These are phyloP conservation scores for Apis florea DNA, from an alignment of 1,140 invertebrate species.

Conservation along the genomic window DNA sequence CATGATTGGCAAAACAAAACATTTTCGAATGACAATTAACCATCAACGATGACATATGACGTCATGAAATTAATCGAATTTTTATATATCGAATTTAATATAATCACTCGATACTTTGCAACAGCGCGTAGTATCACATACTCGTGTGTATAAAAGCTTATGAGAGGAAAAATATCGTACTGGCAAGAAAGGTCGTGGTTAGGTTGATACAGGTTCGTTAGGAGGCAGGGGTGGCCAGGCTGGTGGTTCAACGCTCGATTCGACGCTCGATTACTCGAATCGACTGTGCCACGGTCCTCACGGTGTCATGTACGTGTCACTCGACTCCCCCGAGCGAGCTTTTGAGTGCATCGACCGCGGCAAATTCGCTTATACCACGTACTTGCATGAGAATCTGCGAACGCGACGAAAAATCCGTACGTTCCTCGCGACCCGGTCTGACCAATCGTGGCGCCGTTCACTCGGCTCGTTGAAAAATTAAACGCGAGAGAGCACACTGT, in stretches of 20 bases:
- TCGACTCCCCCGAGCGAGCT: constrained; percentile 34
- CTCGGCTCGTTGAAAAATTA: constrained; percentile 53
- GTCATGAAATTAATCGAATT: too few relatives aligned
- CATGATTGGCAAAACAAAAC: background rate
- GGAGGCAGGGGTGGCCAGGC: background rate
- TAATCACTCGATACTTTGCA: too few relatives aligned
- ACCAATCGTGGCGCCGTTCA: constrained; percentile 57
- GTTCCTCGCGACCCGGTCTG: constrained; percentile 12
- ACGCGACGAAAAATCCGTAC: constrained; percentile 34
- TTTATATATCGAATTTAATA: too few relatives aligned
- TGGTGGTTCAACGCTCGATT: constrained; percentile 12
- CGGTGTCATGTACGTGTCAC: constrained; percentile 39
- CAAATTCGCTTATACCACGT: constrained; percentile 45
- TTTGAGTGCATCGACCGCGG: constrained; percentile 50
- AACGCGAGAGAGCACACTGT: constrained; percentile 50
- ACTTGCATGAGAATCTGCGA: constrained; percentile 51
- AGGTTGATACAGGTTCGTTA: constrained; percentile 8
- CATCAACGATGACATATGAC: background rate
- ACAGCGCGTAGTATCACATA: too few relatives aligned
- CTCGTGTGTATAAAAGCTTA: background rate
- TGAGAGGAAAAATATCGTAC: background rate
- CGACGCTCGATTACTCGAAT: constrained; percentile 34
- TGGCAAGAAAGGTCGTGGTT: background rate
- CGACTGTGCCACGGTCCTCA: constrained; percentile 9
- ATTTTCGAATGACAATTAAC: background rate